Base-by-base conservation (phyloP, 2,797 vertebrate species). In the Cirrhinus mrigala region DNA sequence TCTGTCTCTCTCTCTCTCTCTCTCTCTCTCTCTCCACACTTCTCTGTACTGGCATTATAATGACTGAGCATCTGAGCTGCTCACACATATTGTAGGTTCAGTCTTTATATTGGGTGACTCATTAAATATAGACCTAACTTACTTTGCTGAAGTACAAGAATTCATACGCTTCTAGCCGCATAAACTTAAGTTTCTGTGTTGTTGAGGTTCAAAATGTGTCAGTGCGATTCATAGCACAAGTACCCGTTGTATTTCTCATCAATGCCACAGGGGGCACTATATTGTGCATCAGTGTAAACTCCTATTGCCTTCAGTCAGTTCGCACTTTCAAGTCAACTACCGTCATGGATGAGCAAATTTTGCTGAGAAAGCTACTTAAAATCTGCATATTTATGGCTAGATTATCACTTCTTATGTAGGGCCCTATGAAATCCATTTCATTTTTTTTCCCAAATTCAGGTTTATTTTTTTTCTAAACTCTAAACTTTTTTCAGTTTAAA, bases 41-140 rank as follows among this genome's bases (percentile, higher is more conserved):
- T 52, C 52, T 74, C 16, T 46, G 8, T 75, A 9, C 24, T 24
- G 27, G 27, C 9, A 66, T 76, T 37, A 33, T 75, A 24, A n/a
- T 66, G 24, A 52, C 24, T 48, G 58, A 22, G 56, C 44, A 81
- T 24, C 20, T 24, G 48, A 68, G 64, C 83, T 71, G 64, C 83
- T 85, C 54, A 66, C 79, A 37, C 50, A 24, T 29, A 40, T 58
- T 70, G 14, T 62, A 62, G n/a, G 24, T 27, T 62, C 12, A 27
- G 58, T 15, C 14, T 79, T 66, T 66, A 20, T 29, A 15, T 22
- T 22, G 29, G 52, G 29, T 56, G 10, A 76, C 74, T 76, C 52
- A n/a, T 56, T 76, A 76, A 40, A 58, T 58, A 8, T 56, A 76
- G 20, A 29, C 12, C 20, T 56, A 1, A 46, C 40, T n/a, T 27